Evolutionary conservation across 35 echinoderm and acorn worm genomes (phyloP).

Genomic region (Patiria miniata): DNA sequence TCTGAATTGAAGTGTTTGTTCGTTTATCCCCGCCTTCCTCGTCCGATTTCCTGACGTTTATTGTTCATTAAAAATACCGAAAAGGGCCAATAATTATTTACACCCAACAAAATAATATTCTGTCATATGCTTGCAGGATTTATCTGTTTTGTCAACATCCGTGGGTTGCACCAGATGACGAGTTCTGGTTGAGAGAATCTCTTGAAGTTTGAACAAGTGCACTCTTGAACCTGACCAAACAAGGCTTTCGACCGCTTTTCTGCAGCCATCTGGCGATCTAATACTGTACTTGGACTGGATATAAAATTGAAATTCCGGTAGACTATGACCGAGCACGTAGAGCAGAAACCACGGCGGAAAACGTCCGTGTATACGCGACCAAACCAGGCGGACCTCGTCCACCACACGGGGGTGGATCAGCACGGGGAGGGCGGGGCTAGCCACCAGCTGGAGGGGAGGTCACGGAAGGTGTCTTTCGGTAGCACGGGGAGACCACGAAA

Average conservation of each 20-base stretch:
- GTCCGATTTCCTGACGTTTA: too few species aligned
- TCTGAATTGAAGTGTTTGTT: too few species aligned
- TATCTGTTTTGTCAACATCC: too few species aligned
- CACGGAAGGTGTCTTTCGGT: slow-evolving; percentile 25
- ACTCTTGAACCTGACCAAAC: not conserved
- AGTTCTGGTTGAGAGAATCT: not conserved
- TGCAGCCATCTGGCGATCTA: not conserved
- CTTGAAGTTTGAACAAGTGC: slow-evolving; percentile 28
- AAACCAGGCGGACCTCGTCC: not conserved
- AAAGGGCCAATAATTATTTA: too few species aligned
- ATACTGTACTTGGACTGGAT: not conserved
- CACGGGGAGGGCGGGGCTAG: not conserved
- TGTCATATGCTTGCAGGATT: too few species aligned
- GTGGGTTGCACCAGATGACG: too few species aligned
- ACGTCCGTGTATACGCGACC: not conserved
- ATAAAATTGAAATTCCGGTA: not conserved
- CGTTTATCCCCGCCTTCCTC: too few species aligned
- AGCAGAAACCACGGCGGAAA: slow-evolving; percentile 25
- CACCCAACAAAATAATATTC: too few species aligned
- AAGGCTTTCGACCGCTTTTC: not conserved
- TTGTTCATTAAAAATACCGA: too few species aligned
- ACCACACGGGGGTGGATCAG: not conserved
- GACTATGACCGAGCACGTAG: not conserved
- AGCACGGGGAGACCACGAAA: not conserved
- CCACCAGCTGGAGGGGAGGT: not conserved